phyloP scores from a whole-genome alignment of 2,797 vertebrate species.

The Zonotrichia albicollis region DNA sequence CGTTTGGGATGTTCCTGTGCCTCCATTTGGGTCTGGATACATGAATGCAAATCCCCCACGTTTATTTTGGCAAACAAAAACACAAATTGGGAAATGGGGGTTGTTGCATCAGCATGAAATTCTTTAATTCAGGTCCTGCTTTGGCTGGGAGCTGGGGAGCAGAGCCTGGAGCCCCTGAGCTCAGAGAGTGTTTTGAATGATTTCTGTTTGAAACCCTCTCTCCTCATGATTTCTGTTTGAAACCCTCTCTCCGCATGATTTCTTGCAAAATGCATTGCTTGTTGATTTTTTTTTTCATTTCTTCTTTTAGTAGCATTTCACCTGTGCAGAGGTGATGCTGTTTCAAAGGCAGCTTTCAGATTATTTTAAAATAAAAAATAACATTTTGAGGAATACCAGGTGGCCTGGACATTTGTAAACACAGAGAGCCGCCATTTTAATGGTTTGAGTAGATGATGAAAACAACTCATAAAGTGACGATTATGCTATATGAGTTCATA shows the following conservation, averaged over 20 bases:
- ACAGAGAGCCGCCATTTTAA: not conserved
- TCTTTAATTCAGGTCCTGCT: not conserved
- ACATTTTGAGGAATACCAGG: not conserved
- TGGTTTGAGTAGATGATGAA: not conserved
- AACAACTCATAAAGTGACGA: not conserved
- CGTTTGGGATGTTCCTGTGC: not conserved
- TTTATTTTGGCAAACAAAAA: not conserved
- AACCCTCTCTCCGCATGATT: not conserved
- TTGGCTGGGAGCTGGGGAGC: not conserved
- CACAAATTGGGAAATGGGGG: not conserved
- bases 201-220: not conserved
- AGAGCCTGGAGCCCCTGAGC: not conserved
- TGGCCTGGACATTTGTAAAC: not conserved
- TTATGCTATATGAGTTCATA: not conserved
- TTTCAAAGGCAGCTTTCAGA: not conserved
- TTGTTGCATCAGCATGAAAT: not conserved
- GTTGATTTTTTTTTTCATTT: not conserved
- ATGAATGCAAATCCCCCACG: not conserved
- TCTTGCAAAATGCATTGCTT: not conserved
- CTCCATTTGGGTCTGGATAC: not conserved
- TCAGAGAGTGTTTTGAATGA: not conserved
- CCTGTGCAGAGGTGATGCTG: not conserved
- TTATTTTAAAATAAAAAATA: not conserved
- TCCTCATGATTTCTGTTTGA: not conserved
- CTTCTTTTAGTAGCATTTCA: not conserved